Percentiles rank a stretch among this genome's conserved stretches.
phyloP scores from a whole-genome alignment of 2,797 vertebrate genomes.

The Artibeus jamaicensis region DNA sequence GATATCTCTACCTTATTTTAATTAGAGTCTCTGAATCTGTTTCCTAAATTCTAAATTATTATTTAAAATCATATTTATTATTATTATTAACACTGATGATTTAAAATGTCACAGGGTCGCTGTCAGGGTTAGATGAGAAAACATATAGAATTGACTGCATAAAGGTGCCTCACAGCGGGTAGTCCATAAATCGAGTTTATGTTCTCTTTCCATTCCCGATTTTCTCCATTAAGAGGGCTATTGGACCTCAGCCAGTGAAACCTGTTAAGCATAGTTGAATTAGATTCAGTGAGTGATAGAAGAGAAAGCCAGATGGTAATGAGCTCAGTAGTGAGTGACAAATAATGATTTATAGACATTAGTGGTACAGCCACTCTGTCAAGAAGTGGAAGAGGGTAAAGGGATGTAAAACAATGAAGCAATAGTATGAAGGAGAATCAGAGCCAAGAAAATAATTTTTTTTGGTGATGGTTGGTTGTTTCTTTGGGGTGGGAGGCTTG shows the following conservation, averaged over 20 bases:
- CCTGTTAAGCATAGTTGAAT: neutral
- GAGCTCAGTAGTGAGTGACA: neutral
- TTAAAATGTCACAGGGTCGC: neutral
- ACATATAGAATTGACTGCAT: neutral
- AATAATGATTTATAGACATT: neutral
- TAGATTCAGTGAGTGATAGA: neutral
- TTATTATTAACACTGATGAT: neutral
- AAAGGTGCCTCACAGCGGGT: neutral
- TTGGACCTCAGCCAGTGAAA: neutral
- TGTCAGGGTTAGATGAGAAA: neutral
- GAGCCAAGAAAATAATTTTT: neutral
- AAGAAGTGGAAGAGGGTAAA: neutral
- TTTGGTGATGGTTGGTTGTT: neutral
- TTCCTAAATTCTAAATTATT: constrained; percentile 1
- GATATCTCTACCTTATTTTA: neutral
- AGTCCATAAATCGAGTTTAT: neutral
- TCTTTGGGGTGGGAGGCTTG: neutral
- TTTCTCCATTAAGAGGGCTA: neutral
- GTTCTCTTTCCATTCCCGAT: neutral
- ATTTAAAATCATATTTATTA: no score
- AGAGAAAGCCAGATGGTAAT: neutral
- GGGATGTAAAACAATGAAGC: neutral
- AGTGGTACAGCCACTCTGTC: neutral
- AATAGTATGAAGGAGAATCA: neutral
- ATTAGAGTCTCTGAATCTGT: neutral